Evolutionary conservation across 2,113 vertebrate species (phyloP).

Genomic region (Festucalex cinctus): DNA sequence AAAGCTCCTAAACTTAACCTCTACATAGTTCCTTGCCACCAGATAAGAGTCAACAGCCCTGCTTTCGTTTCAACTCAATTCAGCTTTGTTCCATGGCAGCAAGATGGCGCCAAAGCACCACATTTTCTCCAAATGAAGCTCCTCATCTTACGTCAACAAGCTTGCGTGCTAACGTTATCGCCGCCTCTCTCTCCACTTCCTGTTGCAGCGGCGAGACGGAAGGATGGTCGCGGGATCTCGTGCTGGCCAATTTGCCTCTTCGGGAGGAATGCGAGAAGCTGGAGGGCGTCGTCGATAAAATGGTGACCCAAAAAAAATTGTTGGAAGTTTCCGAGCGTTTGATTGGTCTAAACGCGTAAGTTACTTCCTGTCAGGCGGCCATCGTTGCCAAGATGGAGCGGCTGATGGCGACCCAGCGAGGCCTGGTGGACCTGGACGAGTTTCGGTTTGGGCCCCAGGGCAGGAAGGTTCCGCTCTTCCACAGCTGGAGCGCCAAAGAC

Average conservation of each 20-base stretch:
- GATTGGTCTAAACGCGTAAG: too few relatives aligned
- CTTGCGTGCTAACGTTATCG: neutral
- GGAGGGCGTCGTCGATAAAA: conserved; percentile 70
- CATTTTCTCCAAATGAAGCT: too few relatives aligned
- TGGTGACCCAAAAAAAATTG: conserved; percentile 76
- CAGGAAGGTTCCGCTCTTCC: conserved; percentile 72
- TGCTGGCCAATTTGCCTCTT: conserved; percentile 57
- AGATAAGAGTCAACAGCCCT: too few relatives aligned
- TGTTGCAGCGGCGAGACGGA: conserved; percentile 1
- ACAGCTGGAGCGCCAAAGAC: conserved; percentile 81
- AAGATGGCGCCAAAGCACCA: too few relatives aligned
- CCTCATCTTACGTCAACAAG: too few relatives aligned
- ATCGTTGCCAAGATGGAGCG: conserved; percentile 84
- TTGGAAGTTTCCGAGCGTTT: neutral
- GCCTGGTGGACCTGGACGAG: conserved; percentile 80
- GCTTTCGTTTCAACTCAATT: too few relatives aligned
- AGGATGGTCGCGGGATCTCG: conserved; percentile 25
- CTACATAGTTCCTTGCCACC: too few relatives aligned
- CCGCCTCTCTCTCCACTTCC: neutral
- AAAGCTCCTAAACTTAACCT: too few relatives aligned
- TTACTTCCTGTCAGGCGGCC: conserved; percentile 35
- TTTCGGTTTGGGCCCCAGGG: conserved; percentile 72
- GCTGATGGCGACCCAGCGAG: conserved; percentile 77
- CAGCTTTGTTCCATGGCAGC: too few relatives aligned
- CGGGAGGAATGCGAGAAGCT: conserved; percentile 77